phyloP scores from a whole-genome alignment of 2,113 vertebrate species.

The Clarias batrachus region DNA sequence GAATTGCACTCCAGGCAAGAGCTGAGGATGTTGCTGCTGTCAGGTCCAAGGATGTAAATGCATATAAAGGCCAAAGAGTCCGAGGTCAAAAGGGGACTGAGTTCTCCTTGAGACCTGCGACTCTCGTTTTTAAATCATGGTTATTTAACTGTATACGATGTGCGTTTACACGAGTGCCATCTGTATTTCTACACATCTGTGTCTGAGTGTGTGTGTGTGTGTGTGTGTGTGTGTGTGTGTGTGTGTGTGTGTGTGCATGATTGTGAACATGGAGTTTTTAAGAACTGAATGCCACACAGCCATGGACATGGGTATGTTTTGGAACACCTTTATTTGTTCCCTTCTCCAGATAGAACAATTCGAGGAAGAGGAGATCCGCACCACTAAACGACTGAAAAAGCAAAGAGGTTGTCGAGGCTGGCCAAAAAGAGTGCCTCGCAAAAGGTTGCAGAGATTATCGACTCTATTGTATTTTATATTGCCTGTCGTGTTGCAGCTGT shows the following conservation, averaged over 20 bases:
- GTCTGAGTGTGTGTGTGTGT: constrained; percentile 21
- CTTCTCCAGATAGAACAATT: constrained; percentile 8
- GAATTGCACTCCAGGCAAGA: constrained; percentile 1
- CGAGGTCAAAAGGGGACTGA: constrained; percentile 2
- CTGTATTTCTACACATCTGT: constrained; percentile 30
- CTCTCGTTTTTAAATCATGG: constrained; percentile 21
- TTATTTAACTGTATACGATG: constrained; percentile 48
- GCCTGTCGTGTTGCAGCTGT: constrained; percentile 67
- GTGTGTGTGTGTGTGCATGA: constrained; percentile 22
- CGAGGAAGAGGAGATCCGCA: constrained; percentile 2
- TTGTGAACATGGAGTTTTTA: constrained; percentile 27
- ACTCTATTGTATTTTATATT: constrained; percentile 52
- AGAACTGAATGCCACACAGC: constrained; percentile 24
- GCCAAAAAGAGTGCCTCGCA: constrained; percentile 37
- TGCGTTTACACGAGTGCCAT: constrained; percentile 55
- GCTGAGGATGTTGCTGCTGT: constrained; percentile 47
- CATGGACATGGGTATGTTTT: constrained; percentile 12
- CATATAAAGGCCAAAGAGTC: constrained; percentile 5
- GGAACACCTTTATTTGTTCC: constrained; percentile 34
- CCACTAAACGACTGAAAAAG: constrained; percentile 25
- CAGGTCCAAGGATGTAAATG: constrained; percentile 5
- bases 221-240: constrained; percentile 27
- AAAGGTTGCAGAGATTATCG: constrained; percentile 36
- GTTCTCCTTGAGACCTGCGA: not conserved
- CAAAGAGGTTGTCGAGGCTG: constrained; percentile 37